Conservation (phyloP, 1,140 invertebrate species). For the Whitmania pigra region DNA sequence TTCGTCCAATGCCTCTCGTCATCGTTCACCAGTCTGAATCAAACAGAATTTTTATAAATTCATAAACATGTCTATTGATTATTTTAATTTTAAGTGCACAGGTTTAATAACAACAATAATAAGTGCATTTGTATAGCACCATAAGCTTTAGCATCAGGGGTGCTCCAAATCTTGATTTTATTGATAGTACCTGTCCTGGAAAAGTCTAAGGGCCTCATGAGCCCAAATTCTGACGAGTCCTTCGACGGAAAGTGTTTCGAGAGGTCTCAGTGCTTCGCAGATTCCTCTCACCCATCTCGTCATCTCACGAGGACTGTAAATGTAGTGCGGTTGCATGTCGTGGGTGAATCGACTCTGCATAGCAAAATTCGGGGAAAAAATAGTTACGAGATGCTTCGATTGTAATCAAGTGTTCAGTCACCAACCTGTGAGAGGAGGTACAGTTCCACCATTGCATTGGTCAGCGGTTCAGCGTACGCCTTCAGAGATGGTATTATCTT, state of each 20-base stretch:
- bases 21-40: slow-evolving; percentile 70
- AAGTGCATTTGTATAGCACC: no score
- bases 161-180: neutral
- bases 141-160: no score
- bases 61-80: neutral
- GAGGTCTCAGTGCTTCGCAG: slow-evolving; percentile 84
- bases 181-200: slow-evolving; percentile 59
- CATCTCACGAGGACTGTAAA: slow-evolving; percentile 99
- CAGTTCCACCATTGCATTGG: slow-evolving; percentile 97
- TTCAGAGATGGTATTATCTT: slow-evolving; percentile 74
- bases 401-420: neutral
- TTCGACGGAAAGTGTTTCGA: slow-evolving; percentile 79
- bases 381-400: no score
- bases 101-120: no score
- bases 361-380: neutral
- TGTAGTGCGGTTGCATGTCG: slow-evolving; percentile 99
- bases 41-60: slow-evolving; percentile 13
- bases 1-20: slow-evolving; percentile 92
- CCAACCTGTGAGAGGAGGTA: slow-evolving; percentile 76
- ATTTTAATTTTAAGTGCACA: no score
- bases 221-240: slow-evolving; percentile 93
- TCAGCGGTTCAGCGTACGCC: slow-evolving; percentile 86
- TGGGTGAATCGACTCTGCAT: slow-evolving; percentile 81
- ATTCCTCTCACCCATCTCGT: slow-evolving; percentile 98
- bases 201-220: slow-evolving; percentile 89